Conservation (phyloP, 1,140 invertebrate genomes). For the Pemphigus obesinymphae region DNA sequence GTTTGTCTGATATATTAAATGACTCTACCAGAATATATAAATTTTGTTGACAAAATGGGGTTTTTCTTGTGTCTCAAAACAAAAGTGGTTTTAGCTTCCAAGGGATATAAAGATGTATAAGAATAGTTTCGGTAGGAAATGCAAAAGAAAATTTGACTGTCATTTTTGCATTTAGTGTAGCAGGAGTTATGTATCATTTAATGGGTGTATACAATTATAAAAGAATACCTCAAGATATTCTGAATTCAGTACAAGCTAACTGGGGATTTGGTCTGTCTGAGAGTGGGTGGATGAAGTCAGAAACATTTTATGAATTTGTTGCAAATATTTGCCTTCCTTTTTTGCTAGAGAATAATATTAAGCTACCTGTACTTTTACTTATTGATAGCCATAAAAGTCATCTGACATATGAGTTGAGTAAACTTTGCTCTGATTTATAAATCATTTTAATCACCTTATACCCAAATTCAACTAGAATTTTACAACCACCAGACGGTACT, state of each 20-base stretch:
- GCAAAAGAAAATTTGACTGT: constrained; percentile 51
- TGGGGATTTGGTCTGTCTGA: constrained; percentile 50
- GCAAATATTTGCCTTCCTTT: constrained; percentile 50
- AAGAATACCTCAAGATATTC: constrained; percentile 47
- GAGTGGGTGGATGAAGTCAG: constrained; percentile 51
- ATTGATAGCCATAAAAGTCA: not conserved
- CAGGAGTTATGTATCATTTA: constrained; percentile 49
- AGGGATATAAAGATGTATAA: constrained; percentile 47
- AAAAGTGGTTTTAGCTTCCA: constrained; percentile 47
- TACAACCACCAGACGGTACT: too few species aligned
- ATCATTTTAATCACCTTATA: not conserved
- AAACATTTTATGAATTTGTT: constrained; percentile 51
- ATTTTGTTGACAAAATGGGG: constrained; percentile 50
- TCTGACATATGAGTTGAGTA: not conserved
- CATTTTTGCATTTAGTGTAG: constrained; percentile 50
- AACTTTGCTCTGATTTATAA: not conserved
- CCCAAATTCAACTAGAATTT: too few species aligned
- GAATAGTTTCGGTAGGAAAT: constrained; percentile 45
- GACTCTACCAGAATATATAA: constrained; percentile 35
- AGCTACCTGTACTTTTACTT: not conserved
- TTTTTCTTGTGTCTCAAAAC: constrained; percentile 49
- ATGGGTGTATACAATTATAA: constrained; percentile 49
- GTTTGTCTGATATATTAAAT: not conserved
- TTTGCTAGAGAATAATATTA: not conserved
- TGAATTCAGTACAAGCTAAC: constrained; percentile 46